Base-by-base conservation (phyloP, 2,888 invertebrate species). In the Odontothrips loti region DNA sequence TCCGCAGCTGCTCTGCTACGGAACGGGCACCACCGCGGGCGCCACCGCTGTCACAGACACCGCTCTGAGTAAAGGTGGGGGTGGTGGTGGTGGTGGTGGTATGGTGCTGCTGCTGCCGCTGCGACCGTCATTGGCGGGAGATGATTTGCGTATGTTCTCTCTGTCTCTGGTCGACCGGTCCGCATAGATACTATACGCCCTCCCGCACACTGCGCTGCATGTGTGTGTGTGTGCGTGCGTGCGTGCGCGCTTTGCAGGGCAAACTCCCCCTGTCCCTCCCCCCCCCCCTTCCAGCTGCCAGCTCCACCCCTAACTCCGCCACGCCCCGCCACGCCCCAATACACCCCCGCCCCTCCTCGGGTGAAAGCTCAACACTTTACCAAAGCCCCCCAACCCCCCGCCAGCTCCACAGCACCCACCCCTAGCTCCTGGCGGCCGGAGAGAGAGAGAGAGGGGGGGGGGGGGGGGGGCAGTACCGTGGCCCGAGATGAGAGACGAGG, bases 311-410 rank as follows among this genome's bases (percentile, higher is more conserved):
- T 12, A 8, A 27, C 9, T 27, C 23, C 23, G 10, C 68, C 68
- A 15, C 51, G 15, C 51, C 63, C 2, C 58, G 11, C 63, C 63
- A 9, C 63, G 34, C 34, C 34, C 34, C 34, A 6, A 43, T 43
- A 43, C 63, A 9, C 23, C 63, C 68, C 58, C 17, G 17, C 58
- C 58, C 58, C 27, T 17, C 23, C 68, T 75, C 68, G 68, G 68
- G 68, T 75, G 68, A 75, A 75, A 75, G 68, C 68, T 75, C 68
- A 75, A 75, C 68, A 75, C 68, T 75, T 75, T 75, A 75, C 68
- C 68, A 75, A 58, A 58, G 68, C 27, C 68, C 68, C 68, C 68
- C 1, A 23, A 0, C 68, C 27, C 68, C 23, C 68, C n/a, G 20
- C 68, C 68, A 15, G 17, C 9, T 10, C 15, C 34, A 6, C 34